These are phyloP conservation scores for Bubo blakistoni DNA, from an alignment of 2,113 vertebrate genomes.

Conservation along the genomic window DNA sequence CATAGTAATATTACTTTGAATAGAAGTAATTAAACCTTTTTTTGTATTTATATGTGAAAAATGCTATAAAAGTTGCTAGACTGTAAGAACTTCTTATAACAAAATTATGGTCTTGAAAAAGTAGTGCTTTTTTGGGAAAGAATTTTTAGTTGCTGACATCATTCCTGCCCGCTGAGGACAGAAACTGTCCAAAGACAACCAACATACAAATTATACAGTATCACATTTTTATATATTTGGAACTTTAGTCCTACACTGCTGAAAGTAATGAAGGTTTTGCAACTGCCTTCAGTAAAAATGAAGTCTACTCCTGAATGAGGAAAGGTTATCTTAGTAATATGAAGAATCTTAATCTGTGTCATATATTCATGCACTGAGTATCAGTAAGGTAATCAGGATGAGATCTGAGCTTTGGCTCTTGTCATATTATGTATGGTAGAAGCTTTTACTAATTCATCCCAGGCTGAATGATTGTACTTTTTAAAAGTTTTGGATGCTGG, in stretches of 20 bases:
- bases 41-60: neutral
- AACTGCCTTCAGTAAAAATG: neutral
- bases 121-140: neutral
- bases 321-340: neutral
- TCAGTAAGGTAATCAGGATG: neutral
- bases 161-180: neutral
- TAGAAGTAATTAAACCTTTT: neutral
- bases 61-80: fast-evolving
- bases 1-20: neutral
- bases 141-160: neutral
- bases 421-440: neutral
- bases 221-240: conserved; percentile 16
- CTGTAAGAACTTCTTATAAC: neutral
- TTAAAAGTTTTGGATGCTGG: neutral
- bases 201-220: neutral
- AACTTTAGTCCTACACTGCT: neutral
- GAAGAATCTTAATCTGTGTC: neutral
- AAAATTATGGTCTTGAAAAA: neutral
- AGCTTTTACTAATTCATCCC: neutral
- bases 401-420: neutral
- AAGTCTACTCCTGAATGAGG: neutral
- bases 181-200: neutral
- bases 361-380: neutral
- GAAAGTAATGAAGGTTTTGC: neutral
- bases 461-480: neutral